Evolutionary conservation across 2,797 vertebrate species (phyloP), one percentile per base, ranked within the genome.

Genomic region (Melanotaenia maccullochi): DNA sequence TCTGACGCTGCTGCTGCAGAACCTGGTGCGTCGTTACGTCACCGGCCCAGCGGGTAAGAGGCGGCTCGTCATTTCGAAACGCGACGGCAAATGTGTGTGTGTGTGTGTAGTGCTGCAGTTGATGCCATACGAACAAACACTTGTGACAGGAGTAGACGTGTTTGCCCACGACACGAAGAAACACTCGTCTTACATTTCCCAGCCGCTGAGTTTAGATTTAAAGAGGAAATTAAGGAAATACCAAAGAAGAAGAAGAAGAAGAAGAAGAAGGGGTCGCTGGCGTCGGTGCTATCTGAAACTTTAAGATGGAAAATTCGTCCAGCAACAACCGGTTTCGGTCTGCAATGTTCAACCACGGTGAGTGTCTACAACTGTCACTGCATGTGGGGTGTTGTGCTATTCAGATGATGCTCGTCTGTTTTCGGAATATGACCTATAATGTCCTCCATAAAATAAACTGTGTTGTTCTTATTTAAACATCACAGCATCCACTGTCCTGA

Each of bases 301-400:
- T 88, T 84, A 22, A 72, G 60, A 95, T 95, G 95, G 95, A 95
- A 30, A 89, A 93, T 85, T 90, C 82, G 62, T 89, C 88, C 67
- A 73, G 85, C 71, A 93, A 88, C 89, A 87, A 87, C 87, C 93
- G 94, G 79, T 90, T 94, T 76, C 91, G 94, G 66, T 89, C 92
- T 58, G 65, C 76, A 42, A 67, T 94, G 85, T 94, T 94, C 78
- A 92, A 91, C 87, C 92, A 94, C 86, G 95, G 95, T 95, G 88
- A 95, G 95, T 92, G 1, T 52, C 38, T 30, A n/a, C 47, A 11
- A n/a, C n/a, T 56, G 58, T 28, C 61, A 3, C 47, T 22, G 66
- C 42, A 3, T 36, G 63, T 9, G 18, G 60, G 72, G 65, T 52
- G 78, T 40, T 64, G 20, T 32, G 1, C 60, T 3, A 30, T 28